phyloP scores from a whole-genome alignment of 1,140 invertebrate species.

The Eriosoma lanigerum region DNA sequence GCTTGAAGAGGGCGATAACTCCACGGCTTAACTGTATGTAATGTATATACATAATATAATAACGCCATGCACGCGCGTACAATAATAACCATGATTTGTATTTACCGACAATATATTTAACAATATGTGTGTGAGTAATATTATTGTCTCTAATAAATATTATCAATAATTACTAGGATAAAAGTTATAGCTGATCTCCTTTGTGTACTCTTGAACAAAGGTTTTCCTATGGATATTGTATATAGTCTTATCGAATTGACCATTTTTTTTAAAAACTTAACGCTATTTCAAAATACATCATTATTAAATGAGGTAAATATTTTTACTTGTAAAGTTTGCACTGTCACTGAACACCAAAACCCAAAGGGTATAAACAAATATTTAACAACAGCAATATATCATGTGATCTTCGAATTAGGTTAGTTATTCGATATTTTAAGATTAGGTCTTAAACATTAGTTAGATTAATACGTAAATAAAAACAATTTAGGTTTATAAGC shows the following conservation, averaged over 20 bases:
- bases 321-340: background rate
- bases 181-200: background rate
- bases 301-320: background rate
- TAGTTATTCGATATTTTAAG: constrained; percentile 22
- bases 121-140: background rate
- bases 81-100: background rate
- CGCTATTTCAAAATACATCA: background rate
- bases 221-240: background rate
- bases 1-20: constrained; percentile 12
- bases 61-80: background rate
- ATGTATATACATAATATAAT: background rate
- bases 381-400: background rate
- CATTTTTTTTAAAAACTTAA: background rate
- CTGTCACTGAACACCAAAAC: constrained; percentile 14
- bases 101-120: background rate
- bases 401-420: background rate
- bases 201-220: background rate
- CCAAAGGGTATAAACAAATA: background rate
- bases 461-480: background rate
- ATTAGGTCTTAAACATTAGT: background rate
- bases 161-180: background rate
- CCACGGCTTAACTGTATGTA: constrained; percentile 9
- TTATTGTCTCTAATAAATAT: background rate
- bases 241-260: no score
- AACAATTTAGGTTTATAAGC: no score